Percentiles rank a stretch among this genome's conserved stretches.
phyloP scores from a whole-genome alignment of 2,888 invertebrate genomes.

The Polylopha cassiicola region DNA sequence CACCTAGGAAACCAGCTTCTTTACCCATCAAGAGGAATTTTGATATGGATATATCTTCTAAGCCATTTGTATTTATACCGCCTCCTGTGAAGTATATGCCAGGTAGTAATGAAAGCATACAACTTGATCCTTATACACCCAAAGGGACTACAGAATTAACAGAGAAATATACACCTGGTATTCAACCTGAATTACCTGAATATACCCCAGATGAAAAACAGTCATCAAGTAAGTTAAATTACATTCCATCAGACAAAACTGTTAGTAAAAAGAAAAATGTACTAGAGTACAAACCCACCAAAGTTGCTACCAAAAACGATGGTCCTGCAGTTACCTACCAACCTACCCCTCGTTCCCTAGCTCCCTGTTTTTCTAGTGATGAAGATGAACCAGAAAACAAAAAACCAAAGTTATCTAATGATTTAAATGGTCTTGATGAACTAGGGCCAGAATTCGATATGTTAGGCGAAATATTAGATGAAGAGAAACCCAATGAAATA shows the following conservation, averaged over 20 bases:
- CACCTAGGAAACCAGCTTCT: slow-evolving; percentile 65
- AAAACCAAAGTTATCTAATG: slow-evolving; percentile 56
- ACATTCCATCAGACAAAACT: slow-evolving; percentile 66
- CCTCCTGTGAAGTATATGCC: slow-evolving; percentile 61
- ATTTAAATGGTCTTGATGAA: slow-evolving; percentile 66
- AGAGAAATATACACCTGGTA: slow-evolving; percentile 64
- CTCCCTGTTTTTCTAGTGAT: slow-evolving; percentile 72
- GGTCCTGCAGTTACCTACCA: slow-evolving; percentile 55
- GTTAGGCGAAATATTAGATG: slow-evolving; percentile 70
- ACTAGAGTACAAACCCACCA: slow-evolving; percentile 65
- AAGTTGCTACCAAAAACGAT: slow-evolving; percentile 48
- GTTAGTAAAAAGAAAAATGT: slow-evolving; percentile 53
- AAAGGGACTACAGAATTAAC: slow-evolving; percentile 52
- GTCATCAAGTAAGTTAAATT: slow-evolving; percentile 47
- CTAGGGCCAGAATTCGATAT: slow-evolving; percentile 72
- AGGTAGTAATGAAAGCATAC: slow-evolving; percentile 49
- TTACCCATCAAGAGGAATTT: slow-evolving; percentile 53
- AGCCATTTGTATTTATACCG: slow-evolving; percentile 63
- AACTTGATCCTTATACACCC: slow-evolving; percentile 63
- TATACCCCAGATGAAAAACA: slow-evolving; percentile 54
- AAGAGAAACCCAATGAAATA: slow-evolving; percentile 52
- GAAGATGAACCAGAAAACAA: slow-evolving; percentile 65
- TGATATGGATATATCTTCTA: slow-evolving; percentile 54
- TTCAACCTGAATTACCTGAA: slow-evolving; percentile 53
- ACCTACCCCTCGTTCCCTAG: slow-evolving; percentile 64